These are phyloP conservation scores for Siderastrea radians DNA, from an alignment of 92 coral and sea anemone genomes.

Conservation along the genomic window DNA sequence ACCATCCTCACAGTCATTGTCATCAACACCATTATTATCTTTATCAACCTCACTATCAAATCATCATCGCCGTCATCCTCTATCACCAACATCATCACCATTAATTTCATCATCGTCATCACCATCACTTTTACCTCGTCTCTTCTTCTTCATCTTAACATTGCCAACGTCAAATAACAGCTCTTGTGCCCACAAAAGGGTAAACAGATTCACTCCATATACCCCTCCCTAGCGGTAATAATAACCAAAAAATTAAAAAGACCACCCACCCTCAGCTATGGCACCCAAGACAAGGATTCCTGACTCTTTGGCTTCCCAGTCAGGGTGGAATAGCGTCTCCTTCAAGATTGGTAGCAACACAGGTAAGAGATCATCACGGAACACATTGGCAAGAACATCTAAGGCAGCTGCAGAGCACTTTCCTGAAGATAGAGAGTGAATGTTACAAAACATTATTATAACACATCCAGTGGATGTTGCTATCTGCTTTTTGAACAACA, in stretches of 20 bases:
- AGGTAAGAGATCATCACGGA: constrained; percentile 96
- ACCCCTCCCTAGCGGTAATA: neutral
- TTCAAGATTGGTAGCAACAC: constrained; percentile 94
- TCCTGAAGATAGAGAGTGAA: constrained; percentile 46
- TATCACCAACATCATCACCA: neutral
- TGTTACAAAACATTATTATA: too few relatives aligned
- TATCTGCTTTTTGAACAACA: too few relatives aligned
- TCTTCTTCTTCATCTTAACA: too few relatives aligned
- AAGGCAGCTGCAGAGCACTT: constrained; percentile 99
- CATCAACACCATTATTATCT: neutral
- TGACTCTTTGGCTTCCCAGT: constrained; percentile 99
- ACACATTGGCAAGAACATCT: constrained; percentile 97
- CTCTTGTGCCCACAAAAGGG: too few relatives aligned
- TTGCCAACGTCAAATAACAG: neutral
- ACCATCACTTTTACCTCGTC: too few relatives aligned
- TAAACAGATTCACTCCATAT: too few relatives aligned
- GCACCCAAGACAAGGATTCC: constrained; percentile 99
- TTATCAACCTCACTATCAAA: neutral
- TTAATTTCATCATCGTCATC: neutral
- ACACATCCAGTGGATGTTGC: too few relatives aligned
- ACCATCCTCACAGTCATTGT: neutral
- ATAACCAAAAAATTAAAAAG: too few relatives aligned
- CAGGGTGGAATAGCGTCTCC: constrained; percentile 98
- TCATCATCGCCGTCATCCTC: neutral
- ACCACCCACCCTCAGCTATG: constrained; percentile 87